These are phyloP conservation scores for Eubasilissa splendida DNA, from an alignment of 2,888 invertebrate species.

Conservation along the genomic window DNA sequence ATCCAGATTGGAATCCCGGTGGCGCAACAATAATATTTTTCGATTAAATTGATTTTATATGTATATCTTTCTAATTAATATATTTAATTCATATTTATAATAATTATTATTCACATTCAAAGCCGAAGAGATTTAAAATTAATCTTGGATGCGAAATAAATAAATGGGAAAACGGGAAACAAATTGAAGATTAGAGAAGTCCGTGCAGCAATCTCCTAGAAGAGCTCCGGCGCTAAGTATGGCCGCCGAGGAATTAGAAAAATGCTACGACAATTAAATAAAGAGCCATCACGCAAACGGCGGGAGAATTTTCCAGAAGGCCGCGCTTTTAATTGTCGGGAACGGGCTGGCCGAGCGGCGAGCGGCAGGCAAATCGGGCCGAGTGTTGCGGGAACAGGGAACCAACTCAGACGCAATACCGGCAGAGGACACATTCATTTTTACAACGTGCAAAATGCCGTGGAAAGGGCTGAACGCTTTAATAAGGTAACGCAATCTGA, in stretches of 20 bases:
- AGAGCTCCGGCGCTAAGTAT: slow-evolving; percentile 11
- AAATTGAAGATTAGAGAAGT: slow-evolving; percentile 13
- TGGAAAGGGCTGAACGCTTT: not conserved
- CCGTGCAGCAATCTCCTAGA: slow-evolving; percentile 5
- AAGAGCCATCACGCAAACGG: slow-evolving; percentile 46
- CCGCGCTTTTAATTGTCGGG: slow-evolving; percentile 48
- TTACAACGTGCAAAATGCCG: slow-evolving; percentile 3
- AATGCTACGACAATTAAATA: slow-evolving; percentile 56
- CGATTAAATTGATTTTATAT: too few relatives aligned
- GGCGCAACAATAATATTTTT: too few relatives aligned
- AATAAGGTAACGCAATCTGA: not conserved
- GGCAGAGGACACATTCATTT: not conserved
- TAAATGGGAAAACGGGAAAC: not conserved
- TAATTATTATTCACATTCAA: too few relatives aligned
- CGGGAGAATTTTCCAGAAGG: slow-evolving; percentile 49
- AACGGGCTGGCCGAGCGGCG: slow-evolving; percentile 5
- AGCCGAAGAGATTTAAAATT: too few relatives aligned
- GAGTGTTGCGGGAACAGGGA: not conserved
- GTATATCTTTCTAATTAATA: too few relatives aligned
- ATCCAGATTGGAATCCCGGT: too few relatives aligned
- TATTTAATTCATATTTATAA: too few relatives aligned
- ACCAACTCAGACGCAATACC: not conserved
- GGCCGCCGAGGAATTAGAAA: slow-evolving; percentile 49
- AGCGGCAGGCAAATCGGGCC: not conserved
- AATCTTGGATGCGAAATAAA: too few relatives aligned